phyloP scores from a whole-genome alignment of 2,113 vertebrate genomes.

The Edolisoma coerulescens region DNA sequence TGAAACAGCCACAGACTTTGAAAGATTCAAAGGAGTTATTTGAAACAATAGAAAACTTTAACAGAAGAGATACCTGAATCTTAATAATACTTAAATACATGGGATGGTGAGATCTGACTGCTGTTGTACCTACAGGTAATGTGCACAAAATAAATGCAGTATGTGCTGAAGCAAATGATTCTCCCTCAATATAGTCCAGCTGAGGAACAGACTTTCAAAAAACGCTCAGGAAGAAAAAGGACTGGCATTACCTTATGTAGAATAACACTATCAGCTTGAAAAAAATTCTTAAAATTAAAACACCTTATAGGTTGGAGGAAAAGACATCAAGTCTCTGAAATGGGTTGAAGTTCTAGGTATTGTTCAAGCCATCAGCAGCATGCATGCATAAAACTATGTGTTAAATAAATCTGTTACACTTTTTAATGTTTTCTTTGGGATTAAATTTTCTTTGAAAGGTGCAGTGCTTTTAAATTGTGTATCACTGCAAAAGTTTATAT shows the following conservation, averaged over 20 bases:
- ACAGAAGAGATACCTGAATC: not conserved
- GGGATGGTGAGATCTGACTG: not conserved
- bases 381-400: not conserved
- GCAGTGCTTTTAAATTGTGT: not conserved
- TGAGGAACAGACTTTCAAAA: not conserved
- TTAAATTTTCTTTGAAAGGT: not conserved
- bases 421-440: not conserved
- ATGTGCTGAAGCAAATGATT: slow-evolving; percentile 4
- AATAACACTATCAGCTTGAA: not conserved
- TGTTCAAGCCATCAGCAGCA: not conserved
- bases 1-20: slow-evolving; percentile 30
- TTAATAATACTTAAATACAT: not conserved
- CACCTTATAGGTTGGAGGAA: not conserved
- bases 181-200: not conserved
- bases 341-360: not conserved
- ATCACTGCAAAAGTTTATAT: not conserved
- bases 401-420: not conserved
- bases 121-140: not conserved
- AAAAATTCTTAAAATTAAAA: not conserved
- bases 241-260: not conserved
- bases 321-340: not conserved
- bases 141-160: not conserved
- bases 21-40: slow-evolving; percentile 15
- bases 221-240: not conserved
- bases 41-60: slow-evolving; percentile 28